These are phyloP conservation scores for Choloepus hoffmanni DNA, from an alignment of 2,113 vertebrate species.

Conservation along the genomic window DNA sequence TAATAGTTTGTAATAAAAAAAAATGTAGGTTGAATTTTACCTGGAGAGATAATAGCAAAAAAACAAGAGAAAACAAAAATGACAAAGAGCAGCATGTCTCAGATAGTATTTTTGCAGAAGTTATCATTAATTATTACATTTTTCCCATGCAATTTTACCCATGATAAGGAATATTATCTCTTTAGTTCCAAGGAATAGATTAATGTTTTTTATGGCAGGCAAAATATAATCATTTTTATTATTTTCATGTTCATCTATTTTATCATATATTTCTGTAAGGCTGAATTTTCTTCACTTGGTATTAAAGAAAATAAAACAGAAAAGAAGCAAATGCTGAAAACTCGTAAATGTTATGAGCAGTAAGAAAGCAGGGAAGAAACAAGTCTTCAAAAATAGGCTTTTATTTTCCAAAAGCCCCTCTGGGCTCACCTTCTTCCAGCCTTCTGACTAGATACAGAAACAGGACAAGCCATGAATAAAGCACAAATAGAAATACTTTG, in stretches of 20 bases:
- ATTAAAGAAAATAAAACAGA: slow-evolving; percentile 41
- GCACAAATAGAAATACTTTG: background rate
- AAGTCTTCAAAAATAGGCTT: background rate
- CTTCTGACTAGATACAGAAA: background rate
- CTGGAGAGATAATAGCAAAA: background rate
- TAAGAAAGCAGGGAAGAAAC: background rate
- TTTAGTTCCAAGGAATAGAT: background rate
- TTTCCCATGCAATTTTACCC: background rate
- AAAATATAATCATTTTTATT: background rate
- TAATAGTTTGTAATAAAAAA: background rate
- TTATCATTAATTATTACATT: background rate
- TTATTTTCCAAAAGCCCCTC: background rate
- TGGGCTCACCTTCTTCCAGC: background rate
- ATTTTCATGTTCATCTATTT: slow-evolving; percentile 41
- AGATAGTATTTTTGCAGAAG: slow-evolving; percentile 32
- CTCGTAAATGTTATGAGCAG: background rate
- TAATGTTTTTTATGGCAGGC: background rate
- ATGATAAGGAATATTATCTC: background rate
- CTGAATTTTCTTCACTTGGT: slow-evolving; percentile 25
- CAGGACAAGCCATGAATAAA: background rate
- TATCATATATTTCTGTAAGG: background rate
- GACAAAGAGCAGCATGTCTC: background rate
- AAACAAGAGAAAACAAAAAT: slow-evolving; percentile 12
- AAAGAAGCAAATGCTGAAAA: background rate
- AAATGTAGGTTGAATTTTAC: slow-evolving; percentile 23